phyloP scores from a whole-genome alignment of 2,888 invertebrate genomes.

The Xylophagus ater region DNA sequence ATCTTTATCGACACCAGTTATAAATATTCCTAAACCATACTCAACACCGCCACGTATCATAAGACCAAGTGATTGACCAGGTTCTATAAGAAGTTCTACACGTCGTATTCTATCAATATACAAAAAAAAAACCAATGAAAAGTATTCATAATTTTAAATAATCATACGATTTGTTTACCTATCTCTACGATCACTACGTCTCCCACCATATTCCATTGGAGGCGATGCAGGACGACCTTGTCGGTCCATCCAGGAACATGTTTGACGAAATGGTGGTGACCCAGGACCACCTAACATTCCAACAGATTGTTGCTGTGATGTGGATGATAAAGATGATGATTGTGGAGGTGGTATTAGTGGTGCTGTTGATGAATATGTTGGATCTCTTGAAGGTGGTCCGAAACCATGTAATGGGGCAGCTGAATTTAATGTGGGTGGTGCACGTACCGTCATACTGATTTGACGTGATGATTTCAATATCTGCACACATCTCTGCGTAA shows the following conservation, averaged over 20 bases:
- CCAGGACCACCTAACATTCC: slow-evolving; percentile 37
- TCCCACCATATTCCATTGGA: slow-evolving; percentile 48
- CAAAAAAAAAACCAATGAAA: slow-evolving; percentile 4
- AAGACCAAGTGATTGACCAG: slow-evolving; percentile 81
- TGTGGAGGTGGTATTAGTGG: slow-evolving; percentile 29
- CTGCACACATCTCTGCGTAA: slow-evolving; percentile 48
- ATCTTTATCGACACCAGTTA: slow-evolving; percentile 89
- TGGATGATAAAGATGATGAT: slow-evolving; percentile 19
- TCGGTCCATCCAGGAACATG: slow-evolving; percentile 91
- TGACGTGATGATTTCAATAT: slow-evolving; percentile 83
- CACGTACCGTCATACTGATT: slow-evolving; percentile 78
- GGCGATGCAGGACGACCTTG: slow-evolving; percentile 84
- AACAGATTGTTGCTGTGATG: slow-evolving; percentile 22
- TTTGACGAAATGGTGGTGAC: slow-evolving; percentile 50
- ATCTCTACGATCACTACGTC: slow-evolving; percentile 36
- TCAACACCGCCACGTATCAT: slow-evolving; percentile 93
- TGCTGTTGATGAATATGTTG: slow-evolving; percentile 36
- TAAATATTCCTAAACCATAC: slow-evolving; percentile 90
- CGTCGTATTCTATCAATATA: slow-evolving; percentile 39
- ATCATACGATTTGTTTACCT: slow-evolving; percentile 23
- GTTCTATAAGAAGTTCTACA: slow-evolving; percentile 79
- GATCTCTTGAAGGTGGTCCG: slow-evolving; percentile 38
- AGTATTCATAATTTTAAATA: not conserved
- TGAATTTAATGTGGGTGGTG: slow-evolving; percentile 52
- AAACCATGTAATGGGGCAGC: slow-evolving; percentile 52